A percentile compares a stretch with the other conserved stretches of the same genome.
Evolutionary conservation across 2,888 invertebrate genomes (phyloP).

Genomic region (Diloba caeruleocephala): DNA sequence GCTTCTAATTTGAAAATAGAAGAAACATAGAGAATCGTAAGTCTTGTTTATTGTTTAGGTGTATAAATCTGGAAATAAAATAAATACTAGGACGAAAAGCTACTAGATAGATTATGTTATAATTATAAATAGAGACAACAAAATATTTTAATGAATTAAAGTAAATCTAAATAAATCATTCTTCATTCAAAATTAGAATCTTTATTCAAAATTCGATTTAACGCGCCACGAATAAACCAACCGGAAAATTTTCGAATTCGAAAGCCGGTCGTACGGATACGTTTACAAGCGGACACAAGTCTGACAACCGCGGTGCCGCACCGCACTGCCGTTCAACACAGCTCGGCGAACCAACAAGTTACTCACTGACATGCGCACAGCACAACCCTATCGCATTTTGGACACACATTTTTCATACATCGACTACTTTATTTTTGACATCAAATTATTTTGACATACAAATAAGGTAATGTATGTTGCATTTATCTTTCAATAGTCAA

Average conservation of each 20-base stretch:
- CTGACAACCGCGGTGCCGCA: conserved; percentile 73
- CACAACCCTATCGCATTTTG: conserved; percentile 62
- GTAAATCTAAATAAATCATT: conserved; percentile 9
- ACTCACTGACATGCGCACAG: conserved; percentile 84
- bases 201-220: conserved; percentile 33
- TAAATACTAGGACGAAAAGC: too few species aligned
- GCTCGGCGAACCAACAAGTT: conserved; percentile 84
- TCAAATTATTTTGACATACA: conserved; percentile 13
- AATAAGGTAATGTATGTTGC: conserved; percentile 44
- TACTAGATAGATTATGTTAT: too few species aligned
- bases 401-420: conserved; percentile 56
- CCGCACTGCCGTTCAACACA: conserved; percentile 83
- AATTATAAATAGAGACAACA: background rate
- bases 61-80: background rate
- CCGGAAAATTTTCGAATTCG: conserved; percentile 60
- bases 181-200: conserved; percentile 31
- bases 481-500: conserved; percentile 58
- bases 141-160: conserved; percentile 1
- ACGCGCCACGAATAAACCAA: conserved; percentile 42
- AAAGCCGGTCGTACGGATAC: conserved; percentile 65
- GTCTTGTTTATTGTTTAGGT: conserved; percentile 28
- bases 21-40: background rate
- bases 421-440: conserved; percentile 45
- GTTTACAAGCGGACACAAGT: conserved; percentile 65
- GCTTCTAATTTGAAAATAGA: conserved; percentile 43